Evolutionary conservation across 2,797 vertebrate species (phyloP), one percentile per base, ranked within the genome.

Genomic region (Cossypha heuglini): DNA sequence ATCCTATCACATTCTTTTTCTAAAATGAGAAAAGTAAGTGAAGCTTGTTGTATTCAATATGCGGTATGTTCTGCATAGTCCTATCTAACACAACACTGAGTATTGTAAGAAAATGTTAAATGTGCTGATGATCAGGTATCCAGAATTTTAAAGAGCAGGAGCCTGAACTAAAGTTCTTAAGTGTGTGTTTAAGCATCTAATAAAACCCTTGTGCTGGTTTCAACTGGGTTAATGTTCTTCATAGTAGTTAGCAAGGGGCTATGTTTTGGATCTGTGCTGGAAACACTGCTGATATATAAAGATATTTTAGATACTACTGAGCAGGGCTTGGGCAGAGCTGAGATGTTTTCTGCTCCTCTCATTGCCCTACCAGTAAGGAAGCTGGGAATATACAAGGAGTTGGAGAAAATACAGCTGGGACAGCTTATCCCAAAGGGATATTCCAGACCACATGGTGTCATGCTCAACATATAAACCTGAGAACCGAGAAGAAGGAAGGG

Each of bases 281-380:
- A 72, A 72, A n/a, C 4, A 35, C 15, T 9, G 31, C 25, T 46
- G 35, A 21, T 29, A 54, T n/a, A 24, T 3, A 40, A 42, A n/a
- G 16, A 14, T 37, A 33, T 38, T 66, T 45, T 22, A 37, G 40
- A 54, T 42, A 21, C 9, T 67, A 15, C 35, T 49, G 28, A 69
- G 11, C 5, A 57, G 28, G 16, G 5, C 29, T 57, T 33, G 19
- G 1, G 2, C 16, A 43, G 22, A 48, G 26, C 10, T 1, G 0
- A 54, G 31, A 22, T 6, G 9, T 37, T 61, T 54, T 38, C 16
- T 85, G 20, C 28, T 38, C 24, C 48, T 67, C 19, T 33, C 14
- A 8, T 16, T 9, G 6, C 31, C 8, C 28, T 12, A 29, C 6
- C 11, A 55, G 35, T 3, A 16, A 59, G 31, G 26, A 48, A 22